phyloP scores from a whole-genome alignment of 2,797 vertebrate species.

The Myripristis jacobus region DNA sequence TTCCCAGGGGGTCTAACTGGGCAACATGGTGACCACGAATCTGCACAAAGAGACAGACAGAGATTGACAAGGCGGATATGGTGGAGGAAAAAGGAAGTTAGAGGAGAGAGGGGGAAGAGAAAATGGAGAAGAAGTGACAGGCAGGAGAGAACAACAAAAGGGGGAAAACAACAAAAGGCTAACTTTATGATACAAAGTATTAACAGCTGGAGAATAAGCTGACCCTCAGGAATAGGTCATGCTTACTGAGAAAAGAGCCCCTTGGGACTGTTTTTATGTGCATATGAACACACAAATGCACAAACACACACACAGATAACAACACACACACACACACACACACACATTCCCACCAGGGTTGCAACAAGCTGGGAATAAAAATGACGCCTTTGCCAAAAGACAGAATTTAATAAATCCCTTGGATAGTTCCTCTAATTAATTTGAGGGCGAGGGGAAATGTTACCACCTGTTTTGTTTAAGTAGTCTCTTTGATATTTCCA shows the following conservation, averaged over 20 bases:
- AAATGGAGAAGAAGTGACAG: neutral
- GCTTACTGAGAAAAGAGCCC: conserved; percentile 44
- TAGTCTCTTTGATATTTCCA: conserved; percentile 84
- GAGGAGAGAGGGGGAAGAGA: neutral
- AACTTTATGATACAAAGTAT: conserved; percentile 24
- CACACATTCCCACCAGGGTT: conserved; percentile 49
- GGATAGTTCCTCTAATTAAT: conserved; percentile 79
- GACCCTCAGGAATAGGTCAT: conserved; percentile 45
- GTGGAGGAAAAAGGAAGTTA: neutral
- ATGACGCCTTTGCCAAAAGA: conserved; percentile 75
- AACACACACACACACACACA: conserved; percentile 20
- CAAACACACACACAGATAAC: neutral
- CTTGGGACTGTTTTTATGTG: conserved; percentile 46
- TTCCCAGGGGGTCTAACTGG: conserved; percentile 80
- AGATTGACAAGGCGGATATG: neutral
- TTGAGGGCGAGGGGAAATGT: conserved; percentile 74
- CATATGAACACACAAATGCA: neutral
- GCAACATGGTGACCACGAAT: conserved; percentile 81
- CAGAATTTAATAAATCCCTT: conserved; percentile 83
- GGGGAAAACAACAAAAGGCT: conserved; percentile 1
- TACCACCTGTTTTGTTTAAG: conserved; percentile 82
- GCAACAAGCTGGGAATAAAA: conserved; percentile 67
- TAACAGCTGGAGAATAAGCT: conserved; percentile 50
- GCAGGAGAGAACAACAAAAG: conserved; percentile 8
- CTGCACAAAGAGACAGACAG: conserved; percentile 36